Evolutionary conservation across 92 coral and sea anemone species (phyloP).

Genomic region (Anthopleura xanthogrammica): DNA sequence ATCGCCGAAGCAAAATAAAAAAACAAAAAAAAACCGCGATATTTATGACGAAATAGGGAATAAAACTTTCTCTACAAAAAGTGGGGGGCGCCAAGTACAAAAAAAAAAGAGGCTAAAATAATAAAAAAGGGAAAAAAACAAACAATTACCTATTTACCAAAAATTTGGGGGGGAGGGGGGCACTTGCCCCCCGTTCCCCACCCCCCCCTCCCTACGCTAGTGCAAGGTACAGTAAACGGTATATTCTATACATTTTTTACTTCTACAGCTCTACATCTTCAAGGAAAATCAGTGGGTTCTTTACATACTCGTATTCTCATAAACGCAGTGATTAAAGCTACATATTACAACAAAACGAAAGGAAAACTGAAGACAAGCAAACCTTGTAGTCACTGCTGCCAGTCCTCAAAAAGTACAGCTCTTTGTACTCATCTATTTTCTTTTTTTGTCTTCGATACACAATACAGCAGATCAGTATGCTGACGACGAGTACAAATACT

Average conservation of each 20-base stretch:
- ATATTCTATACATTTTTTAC: not conserved
- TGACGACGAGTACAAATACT: constrained; percentile 38
- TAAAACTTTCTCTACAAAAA: no score
- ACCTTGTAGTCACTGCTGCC: constrained; percentile 72
- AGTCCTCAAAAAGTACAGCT: constrained; percentile 57
- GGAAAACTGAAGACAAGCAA: not conserved
- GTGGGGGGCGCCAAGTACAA: no score
- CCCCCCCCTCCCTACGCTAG: not conserved
- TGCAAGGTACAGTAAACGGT: not conserved
- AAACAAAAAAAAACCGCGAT: no score
- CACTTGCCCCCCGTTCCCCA: not conserved
- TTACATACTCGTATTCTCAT: no score
- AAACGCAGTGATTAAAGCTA: not conserved
- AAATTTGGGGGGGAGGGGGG: no score
- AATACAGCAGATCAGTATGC: constrained; percentile 15
- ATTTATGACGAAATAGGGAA: no score
- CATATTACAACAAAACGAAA: not conserved
- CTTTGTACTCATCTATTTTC: constrained; percentile 57
- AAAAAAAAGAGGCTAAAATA: no score
- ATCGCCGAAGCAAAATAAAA: no score
- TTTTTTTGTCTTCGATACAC: constrained; percentile 71
- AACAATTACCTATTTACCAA: no score
- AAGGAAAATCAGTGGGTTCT: no score
- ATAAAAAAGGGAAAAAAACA: no score
- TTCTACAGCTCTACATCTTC: no score